Evolutionary conservation across 2,113 vertebrate genomes (phyloP).

Genomic region (Uria lomvia): DNA sequence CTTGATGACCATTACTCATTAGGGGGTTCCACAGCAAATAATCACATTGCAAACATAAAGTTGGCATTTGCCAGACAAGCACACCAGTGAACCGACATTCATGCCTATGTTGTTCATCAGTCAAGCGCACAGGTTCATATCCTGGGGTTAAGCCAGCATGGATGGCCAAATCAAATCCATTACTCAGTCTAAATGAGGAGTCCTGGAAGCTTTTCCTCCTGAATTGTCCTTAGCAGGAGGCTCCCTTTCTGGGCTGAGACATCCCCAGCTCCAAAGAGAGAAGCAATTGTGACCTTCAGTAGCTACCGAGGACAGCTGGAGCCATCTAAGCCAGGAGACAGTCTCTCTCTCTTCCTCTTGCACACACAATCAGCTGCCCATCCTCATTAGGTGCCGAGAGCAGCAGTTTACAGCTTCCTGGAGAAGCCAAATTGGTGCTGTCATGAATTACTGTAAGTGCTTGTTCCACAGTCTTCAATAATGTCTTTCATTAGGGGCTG

Average conservation of each 20-base stretch:
- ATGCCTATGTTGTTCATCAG: background rate
- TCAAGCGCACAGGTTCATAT: background rate
- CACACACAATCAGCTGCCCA: conserved; percentile 43
- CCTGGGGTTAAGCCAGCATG: background rate
- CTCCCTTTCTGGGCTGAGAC: background rate
- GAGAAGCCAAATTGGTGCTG: conserved; percentile 67
- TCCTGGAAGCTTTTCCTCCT: background rate
- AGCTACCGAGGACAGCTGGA: background rate
- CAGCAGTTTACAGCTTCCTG: conserved; percentile 56
- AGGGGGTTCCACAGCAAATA: conserved; percentile 15
- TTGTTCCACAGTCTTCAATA: conserved; percentile 64
- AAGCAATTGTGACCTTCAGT: background rate
- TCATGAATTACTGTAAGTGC: conserved; percentile 69
- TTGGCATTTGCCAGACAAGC: background rate
- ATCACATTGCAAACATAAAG: conserved; percentile 16
- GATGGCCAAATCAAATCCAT: background rate
- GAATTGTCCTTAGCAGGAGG: background rate
- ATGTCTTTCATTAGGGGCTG: conserved; percentile 67
- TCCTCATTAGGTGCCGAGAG: conserved; percentile 62
- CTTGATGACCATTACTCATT: background rate
- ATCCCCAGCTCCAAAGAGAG: background rate
- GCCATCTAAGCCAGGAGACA: background rate
- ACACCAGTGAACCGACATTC: conserved; percentile 1
- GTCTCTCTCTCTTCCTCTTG: background rate
- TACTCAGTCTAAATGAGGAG: background rate